Evolutionary conservation across 2,888 invertebrate genomes (phyloP).

Genomic region (Bhutanitis thaidina): DNA sequence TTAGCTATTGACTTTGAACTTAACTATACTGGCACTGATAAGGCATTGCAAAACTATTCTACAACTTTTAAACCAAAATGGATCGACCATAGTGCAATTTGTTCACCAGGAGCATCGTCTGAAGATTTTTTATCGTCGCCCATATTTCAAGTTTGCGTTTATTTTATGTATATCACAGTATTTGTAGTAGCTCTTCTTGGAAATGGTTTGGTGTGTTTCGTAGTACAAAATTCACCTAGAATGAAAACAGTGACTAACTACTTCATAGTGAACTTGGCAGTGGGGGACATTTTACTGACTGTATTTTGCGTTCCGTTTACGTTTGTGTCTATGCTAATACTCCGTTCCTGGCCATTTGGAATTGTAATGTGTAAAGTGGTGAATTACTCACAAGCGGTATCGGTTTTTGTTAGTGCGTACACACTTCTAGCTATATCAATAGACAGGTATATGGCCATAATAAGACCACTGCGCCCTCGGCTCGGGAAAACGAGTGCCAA

Average conservation of each 20-base stretch:
- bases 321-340: slow-evolving; percentile 88
- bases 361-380: slow-evolving; percentile 89
- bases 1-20: slow-evolving; percentile 27
- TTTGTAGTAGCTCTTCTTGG: slow-evolving; percentile 86
- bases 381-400: slow-evolving; percentile 89
- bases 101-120: slow-evolving; percentile 35
- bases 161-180: slow-evolving; percentile 85
- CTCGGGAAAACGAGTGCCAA: slow-evolving; percentile 86
- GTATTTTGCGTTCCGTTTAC: slow-evolving; percentile 95
- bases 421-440: slow-evolving; percentile 94
- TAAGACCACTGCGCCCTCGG: slow-evolving; percentile 91
- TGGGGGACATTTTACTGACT: slow-evolving; percentile 94
- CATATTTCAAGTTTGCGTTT: slow-evolving; percentile 83
- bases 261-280: slow-evolving; percentile 93
- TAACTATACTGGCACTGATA: slow-evolving; percentile 27
- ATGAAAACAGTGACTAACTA: slow-evolving; percentile 96
- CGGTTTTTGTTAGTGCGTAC: slow-evolving; percentile 92
- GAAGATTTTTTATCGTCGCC: slow-evolving; percentile 54
- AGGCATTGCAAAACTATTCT: slow-evolving; percentile 29
- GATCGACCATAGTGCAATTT: slow-evolving; percentile 41
- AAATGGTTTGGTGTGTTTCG: slow-evolving; percentile 91
- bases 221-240: slow-evolving; percentile 89
- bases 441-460: slow-evolving; percentile 94
- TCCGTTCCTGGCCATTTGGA: slow-evolving; percentile 95
- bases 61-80: slow-evolving; percentile 42